These are phyloP conservation scores for Tholera decimalis DNA, from an alignment of 2,888 invertebrate genomes.

Conservation along the genomic window DNA sequence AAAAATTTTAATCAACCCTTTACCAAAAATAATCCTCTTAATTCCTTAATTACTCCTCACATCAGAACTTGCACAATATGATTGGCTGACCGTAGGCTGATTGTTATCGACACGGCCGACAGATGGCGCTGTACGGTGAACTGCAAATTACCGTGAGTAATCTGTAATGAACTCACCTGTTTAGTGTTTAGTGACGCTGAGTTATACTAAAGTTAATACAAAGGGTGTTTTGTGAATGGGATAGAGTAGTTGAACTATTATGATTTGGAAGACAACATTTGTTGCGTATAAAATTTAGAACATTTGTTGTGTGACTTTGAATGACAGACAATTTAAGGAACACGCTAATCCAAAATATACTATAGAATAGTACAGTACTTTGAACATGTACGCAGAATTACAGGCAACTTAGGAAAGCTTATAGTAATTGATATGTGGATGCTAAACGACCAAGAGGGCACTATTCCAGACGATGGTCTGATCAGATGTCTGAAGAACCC, in stretches of 20 bases:
- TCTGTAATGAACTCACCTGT: constrained; percentile 89
- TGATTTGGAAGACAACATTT: neutral
- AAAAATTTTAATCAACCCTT: constrained; percentile 42
- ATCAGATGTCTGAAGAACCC: too few relatives aligned
- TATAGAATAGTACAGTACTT: too few relatives aligned
- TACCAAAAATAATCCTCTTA: constrained; percentile 44
- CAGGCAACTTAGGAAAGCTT: too few relatives aligned
- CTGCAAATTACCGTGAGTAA: constrained; percentile 85
- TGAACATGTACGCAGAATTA: too few relatives aligned
- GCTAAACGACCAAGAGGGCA: too few relatives aligned
- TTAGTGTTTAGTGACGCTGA: constrained; percentile 73
- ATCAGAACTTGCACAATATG: constrained; percentile 56
- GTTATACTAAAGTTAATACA: constrained; percentile 59
- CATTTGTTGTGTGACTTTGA: neutral
- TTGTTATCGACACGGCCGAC: constrained; percentile 77
- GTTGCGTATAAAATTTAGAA: neutral
- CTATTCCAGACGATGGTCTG: too few relatives aligned
- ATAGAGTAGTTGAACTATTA: constrained; percentile 45
- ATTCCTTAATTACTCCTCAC: constrained; percentile 44
- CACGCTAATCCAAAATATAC: neutral
- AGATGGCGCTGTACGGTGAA: constrained; percentile 79
- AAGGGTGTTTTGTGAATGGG: constrained; percentile 50
- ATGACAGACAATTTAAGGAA: neutral
- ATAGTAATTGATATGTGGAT: too few relatives aligned
- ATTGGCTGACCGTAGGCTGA: constrained; percentile 64